These are phyloP conservation scores for Pseudorasbora parva DNA, from an alignment of 2,113 vertebrate species.

Conservation along the genomic window DNA sequence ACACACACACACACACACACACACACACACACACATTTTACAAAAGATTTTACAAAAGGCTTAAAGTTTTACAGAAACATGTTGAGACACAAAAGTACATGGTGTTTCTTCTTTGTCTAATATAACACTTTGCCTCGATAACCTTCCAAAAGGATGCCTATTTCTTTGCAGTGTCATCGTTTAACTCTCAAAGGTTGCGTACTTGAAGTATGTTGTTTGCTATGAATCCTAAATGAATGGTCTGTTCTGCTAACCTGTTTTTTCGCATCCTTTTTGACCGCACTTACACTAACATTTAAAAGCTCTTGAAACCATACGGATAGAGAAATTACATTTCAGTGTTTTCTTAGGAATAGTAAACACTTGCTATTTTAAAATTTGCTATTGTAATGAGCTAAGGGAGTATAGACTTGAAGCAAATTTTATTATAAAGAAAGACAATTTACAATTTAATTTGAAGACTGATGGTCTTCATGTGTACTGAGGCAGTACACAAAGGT, in stretches of 20 bases:
- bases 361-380: background rate
- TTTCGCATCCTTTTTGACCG: background rate
- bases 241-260: conserved; percentile 14
- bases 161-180: conserved; percentile 15
- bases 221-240: conserved; percentile 1
- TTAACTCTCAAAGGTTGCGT: conserved; percentile 30
- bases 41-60: background rate
- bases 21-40: background rate
- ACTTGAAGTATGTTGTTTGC: conserved; percentile 8
- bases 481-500: too few relatives aligned
- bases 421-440: too few relatives aligned
- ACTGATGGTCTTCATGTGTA: too few relatives aligned
- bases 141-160: conserved; percentile 18
- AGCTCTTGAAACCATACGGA: background rate
- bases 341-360: background rate
- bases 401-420: background rate
- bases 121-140: conserved; percentile 6
- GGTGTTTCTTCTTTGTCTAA: background rate
- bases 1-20: too few relatives aligned
- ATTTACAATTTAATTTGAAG: too few relatives aligned
- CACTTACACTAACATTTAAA: conserved; percentile 1
- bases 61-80: background rate
- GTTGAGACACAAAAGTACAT: conserved; percentile 22
- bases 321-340: conserved; percentile 3
- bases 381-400: conserved; percentile 3